phyloP scores from a whole-genome alignment of 1,140 invertebrate genomes.

The Subanguina moxae region DNA sequence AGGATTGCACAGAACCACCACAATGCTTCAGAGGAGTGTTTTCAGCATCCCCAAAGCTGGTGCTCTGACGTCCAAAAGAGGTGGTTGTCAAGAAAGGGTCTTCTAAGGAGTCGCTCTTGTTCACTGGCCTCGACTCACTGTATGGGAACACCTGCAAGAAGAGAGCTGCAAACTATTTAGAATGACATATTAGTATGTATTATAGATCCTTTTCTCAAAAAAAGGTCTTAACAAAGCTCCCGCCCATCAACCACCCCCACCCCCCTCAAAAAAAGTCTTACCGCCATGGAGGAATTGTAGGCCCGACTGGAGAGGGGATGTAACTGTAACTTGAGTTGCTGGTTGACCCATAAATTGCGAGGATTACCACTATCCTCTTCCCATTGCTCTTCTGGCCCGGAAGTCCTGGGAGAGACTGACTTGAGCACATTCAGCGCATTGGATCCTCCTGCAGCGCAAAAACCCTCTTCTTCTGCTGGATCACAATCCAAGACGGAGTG shows the following conservation, averaged over 20 bases:
- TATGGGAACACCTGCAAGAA: constrained; percentile 24
- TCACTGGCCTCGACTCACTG: constrained; percentile 17
- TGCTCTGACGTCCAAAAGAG: not conserved
- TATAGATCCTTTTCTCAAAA: too few relatives aligned
- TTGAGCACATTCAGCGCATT: not conserved
- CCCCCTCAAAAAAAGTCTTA: not conserved
- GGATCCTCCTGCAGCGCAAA: not conserved
- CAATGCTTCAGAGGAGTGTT: not conserved
- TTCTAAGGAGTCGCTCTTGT: not conserved
- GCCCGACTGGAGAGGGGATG: not conserved
- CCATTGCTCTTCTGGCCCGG: constrained; percentile 20
- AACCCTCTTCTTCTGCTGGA: constrained; percentile 12
- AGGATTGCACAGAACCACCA: constrained; percentile 11
- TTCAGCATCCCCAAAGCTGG: not conserved
- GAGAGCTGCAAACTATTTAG: too few relatives aligned
- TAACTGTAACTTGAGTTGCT: constrained; percentile 27
- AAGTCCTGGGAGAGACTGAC: not conserved
- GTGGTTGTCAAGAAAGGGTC: not conserved
- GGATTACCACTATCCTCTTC: constrained; percentile 2
- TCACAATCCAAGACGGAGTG: constrained; percentile 21
- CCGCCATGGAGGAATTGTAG: constrained; percentile 1
- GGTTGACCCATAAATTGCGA: constrained; percentile 20
- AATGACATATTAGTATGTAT: too few relatives aligned
- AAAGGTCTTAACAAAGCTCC: too few relatives aligned
- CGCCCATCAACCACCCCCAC: too few relatives aligned